Percentiles rank a stretch among this genome's conserved stretches.
phyloP scores from a whole-genome alignment of 2,888 invertebrate genomes.

The Troides aeacus region DNA sequence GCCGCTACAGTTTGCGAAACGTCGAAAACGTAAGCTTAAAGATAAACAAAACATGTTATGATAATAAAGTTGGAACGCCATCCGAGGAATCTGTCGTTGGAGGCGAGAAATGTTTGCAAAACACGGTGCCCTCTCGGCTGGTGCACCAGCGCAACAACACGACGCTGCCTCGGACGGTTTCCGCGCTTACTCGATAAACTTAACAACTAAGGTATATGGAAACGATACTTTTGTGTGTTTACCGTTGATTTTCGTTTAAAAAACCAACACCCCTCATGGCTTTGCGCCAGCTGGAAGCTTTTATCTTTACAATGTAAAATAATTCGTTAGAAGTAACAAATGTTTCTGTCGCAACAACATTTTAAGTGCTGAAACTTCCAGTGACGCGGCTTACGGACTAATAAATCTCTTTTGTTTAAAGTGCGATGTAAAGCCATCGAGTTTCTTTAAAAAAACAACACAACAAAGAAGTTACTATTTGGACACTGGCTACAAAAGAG shows the following conservation, averaged over 20 bases:
- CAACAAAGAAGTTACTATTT: slow-evolving; percentile 19
- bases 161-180: slow-evolving; percentile 57
- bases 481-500: slow-evolving; percentile 41
- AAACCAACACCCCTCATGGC: slow-evolving; percentile 79
- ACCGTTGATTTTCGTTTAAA: slow-evolving; percentile 61
- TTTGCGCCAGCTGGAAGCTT: slow-evolving; percentile 76
- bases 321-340: slow-evolving; percentile 28
- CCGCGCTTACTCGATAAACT: slow-evolving; percentile 61
- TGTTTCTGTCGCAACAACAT: slow-evolving; percentile 26
- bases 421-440: slow-evolving; percentile 35
- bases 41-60: slow-evolving; percentile 78
- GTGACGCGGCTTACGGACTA: slow-evolving; percentile 68
- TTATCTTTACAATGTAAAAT: slow-evolving; percentile 41
- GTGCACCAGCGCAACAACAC: slow-evolving; percentile 61
- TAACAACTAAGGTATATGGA: slow-evolving; percentile 68
- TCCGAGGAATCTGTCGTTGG: slow-evolving; percentile 70
- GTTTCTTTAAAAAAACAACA: background rate
- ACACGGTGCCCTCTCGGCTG: slow-evolving; percentile 61
- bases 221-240: slow-evolving; percentile 73
- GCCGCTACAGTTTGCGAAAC: slow-evolving; percentile 50
- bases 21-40: slow-evolving; percentile 67
- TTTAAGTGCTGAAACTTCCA: slow-evolving; percentile 57
- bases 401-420: slow-evolving; percentile 60
- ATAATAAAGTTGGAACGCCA: slow-evolving; percentile 71
- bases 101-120: slow-evolving; percentile 74